Conservation (phyloP, 2,888 invertebrate genomes). For the Leucophora obtusa region DNA sequence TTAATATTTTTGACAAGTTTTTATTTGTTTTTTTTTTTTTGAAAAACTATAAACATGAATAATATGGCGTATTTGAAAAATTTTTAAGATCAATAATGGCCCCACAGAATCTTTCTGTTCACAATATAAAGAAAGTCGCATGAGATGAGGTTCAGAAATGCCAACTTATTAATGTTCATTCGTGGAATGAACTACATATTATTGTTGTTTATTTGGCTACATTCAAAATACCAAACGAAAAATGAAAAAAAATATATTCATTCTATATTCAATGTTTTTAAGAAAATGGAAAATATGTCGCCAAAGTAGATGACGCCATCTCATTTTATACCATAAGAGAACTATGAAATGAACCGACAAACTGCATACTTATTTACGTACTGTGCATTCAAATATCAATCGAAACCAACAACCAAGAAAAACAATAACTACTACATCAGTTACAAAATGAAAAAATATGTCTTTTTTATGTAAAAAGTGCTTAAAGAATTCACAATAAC, state of each 20-base stretch:
- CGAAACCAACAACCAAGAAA: slow-evolving; percentile 40
- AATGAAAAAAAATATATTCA: slow-evolving; percentile 42
- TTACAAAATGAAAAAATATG: slow-evolving; percentile 31
- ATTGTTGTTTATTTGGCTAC: slow-evolving; percentile 47
- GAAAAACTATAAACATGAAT: no score
- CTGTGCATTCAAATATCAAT: slow-evolving; percentile 36
- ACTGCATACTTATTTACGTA: background rate
- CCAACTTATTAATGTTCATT: no score
- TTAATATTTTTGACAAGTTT: no score
- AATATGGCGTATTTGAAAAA: no score
- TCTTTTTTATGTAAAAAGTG: slow-evolving; percentile 18
- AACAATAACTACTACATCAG: slow-evolving; percentile 30
- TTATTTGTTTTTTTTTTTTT: no score
- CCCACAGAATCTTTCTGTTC: no score
- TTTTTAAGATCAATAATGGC: no score
- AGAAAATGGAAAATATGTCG: slow-evolving; percentile 59
- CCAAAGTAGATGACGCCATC: slow-evolving; percentile 62
- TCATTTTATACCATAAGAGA: slow-evolving; percentile 38
- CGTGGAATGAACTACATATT: no score
- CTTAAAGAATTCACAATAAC: background rate
- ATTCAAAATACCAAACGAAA: slow-evolving; percentile 16
- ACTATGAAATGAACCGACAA: slow-evolving; percentile 38
- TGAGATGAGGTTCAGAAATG: no score
- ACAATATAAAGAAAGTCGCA: no score
- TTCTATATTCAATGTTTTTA: slow-evolving; percentile 23